A percentile compares a stretch with the other conserved stretches of the same genome.
Conservation (phyloP, 1,140 invertebrate species). For the Nomia melanderi region DNA sequence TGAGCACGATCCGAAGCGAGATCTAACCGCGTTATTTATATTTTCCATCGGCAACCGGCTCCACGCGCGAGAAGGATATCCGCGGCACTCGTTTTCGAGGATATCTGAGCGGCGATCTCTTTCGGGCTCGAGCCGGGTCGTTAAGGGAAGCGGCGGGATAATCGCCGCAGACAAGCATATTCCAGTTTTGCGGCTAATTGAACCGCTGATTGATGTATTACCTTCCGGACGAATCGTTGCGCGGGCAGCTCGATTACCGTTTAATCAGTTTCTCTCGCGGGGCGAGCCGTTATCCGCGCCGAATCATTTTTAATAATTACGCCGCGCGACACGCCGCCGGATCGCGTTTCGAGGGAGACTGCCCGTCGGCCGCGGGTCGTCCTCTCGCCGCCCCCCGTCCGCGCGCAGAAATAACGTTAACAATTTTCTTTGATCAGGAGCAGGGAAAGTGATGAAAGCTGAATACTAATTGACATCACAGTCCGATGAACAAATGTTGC, state of each 20-base stretch:
- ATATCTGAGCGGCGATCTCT: constrained; percentile 31
- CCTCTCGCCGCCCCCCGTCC: background rate
- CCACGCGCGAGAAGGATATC: too few species aligned
- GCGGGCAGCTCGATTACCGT: constrained; percentile 19
- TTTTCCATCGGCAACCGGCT: too few species aligned
- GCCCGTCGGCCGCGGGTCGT: background rate
- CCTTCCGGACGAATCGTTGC: constrained; percentile 36
- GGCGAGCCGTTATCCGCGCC: background rate
- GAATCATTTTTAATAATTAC: constrained; percentile 12
- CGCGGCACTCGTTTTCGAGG: background rate
- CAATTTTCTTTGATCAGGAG: background rate
- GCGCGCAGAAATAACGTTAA: constrained; percentile 4
- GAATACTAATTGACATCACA: constrained; percentile 3
- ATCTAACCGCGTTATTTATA: too few species aligned
- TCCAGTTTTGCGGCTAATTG: constrained; percentile 38
- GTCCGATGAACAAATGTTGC: background rate
- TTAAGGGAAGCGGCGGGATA: constrained; percentile 20
- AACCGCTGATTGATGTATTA: constrained; percentile 44
- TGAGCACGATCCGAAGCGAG: too few species aligned
- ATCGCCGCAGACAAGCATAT: constrained; percentile 35
- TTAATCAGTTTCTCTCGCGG: constrained; percentile 28
- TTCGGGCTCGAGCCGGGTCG: constrained; percentile 6
- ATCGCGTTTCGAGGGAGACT: too few species aligned
- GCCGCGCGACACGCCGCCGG: background rate
- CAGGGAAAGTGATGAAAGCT: background rate